phyloP scores from a whole-genome alignment of 2,113 vertebrate genomes.

The Corvus hawaiiensis region DNA sequence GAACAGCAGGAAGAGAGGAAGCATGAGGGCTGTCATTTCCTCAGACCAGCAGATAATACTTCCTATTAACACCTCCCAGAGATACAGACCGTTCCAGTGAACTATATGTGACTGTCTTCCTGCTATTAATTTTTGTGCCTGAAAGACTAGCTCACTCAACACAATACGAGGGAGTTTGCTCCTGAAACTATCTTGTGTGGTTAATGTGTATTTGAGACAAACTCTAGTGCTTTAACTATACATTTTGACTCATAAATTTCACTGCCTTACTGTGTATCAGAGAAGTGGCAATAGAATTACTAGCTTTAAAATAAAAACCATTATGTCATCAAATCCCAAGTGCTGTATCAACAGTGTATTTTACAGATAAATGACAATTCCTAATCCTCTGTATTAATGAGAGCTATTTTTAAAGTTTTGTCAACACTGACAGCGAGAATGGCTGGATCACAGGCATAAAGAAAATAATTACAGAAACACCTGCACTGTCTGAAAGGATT shows the following conservation, averaged over 20 bases:
- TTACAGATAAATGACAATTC: background rate
- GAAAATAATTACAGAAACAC: background rate
- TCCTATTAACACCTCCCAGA: background rate
- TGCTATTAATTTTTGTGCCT: background rate
- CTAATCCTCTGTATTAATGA: background rate
- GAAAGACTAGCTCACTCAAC: background rate
- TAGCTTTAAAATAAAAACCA: background rate
- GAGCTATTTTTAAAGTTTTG: background rate
- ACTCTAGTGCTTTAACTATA: background rate
- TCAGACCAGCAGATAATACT: background rate
- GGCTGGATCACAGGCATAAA: background rate
- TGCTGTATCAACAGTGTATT: background rate
- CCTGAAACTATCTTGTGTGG: background rate
- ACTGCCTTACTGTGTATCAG: background rate
- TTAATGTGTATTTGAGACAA: background rate
- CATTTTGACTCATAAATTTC: background rate
- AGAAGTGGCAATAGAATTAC: background rate
- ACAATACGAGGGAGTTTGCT: background rate
- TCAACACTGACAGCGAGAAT: background rate
- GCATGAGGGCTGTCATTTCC: background rate
- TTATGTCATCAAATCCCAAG: background rate
- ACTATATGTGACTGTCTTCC: background rate
- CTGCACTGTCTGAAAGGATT: background rate
- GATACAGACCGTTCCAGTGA: background rate
- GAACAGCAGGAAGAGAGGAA: background rate